These are phyloP conservation scores for Druon quercuslanigerum DNA, from an alignment of 1,140 invertebrate species.

Conservation along the genomic window DNA sequence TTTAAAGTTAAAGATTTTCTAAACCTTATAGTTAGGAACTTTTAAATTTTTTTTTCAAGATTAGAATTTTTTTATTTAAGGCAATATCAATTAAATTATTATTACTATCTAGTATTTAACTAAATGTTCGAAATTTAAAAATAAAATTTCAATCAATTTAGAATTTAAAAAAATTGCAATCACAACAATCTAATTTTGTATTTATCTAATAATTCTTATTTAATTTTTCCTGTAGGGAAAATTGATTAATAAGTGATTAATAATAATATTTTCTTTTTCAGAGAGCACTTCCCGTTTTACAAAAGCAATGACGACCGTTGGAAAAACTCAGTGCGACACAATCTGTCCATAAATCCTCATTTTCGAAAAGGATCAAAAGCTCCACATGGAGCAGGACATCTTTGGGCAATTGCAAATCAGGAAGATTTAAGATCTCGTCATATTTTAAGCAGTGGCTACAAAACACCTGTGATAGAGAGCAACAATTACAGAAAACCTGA, in stretches of 20 bases:
- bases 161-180: no score
- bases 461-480: conserved; percentile 41
- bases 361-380: conserved; percentile 91
- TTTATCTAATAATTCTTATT: no score
- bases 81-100: no score
- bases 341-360: conserved; percentile 91
- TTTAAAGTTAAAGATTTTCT: no score
- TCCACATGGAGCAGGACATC: conserved; percentile 88
- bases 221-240: no score
- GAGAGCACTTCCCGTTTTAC: conserved; percentile 90
- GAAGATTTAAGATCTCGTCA: conserved; percentile 73
- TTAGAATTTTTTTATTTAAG: no score
- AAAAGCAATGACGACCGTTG: conserved; percentile 91
- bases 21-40: no score
- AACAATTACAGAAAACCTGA: conserved; percentile 35
- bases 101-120: no score
- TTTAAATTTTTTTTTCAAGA: no score
- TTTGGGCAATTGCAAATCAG: conserved; percentile 87
- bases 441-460: conserved; percentile 49
- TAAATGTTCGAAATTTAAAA: no score
- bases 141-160: no score
- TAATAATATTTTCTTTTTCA: conserved; percentile 71
- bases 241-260: not conserved
- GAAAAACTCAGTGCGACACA: conserved; percentile 93
- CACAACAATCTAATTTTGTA: no score